Evolutionary conservation across 2,888 invertebrate species (phyloP).

Genomic region (Andrena minutula): DNA sequence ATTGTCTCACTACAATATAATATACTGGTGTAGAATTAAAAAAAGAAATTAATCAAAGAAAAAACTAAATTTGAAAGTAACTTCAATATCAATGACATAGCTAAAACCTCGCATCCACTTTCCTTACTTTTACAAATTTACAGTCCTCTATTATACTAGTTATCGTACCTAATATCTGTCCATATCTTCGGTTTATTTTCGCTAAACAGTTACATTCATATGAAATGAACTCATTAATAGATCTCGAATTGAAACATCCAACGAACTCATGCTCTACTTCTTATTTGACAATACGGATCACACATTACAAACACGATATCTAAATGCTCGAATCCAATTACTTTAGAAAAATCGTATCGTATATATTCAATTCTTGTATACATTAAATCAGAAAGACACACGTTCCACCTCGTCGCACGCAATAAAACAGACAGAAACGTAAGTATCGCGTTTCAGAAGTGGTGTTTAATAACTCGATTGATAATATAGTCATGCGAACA

Average conservation of each 20-base stretch:
- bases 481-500: constrained; percentile 16
- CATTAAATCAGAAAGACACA: background rate
- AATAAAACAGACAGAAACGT: constrained; percentile 9
- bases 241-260: constrained; percentile 20
- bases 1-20: constrained; percentile 27
- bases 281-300: constrained; percentile 18
- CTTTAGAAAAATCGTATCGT: constrained; percentile 47
- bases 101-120: constrained; percentile 21
- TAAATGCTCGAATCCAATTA: constrained; percentile 31
- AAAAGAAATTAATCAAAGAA: constrained; percentile 17
- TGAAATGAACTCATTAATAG: constrained; percentile 28
- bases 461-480: constrained; percentile 22
- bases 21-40: constrained; percentile 14
- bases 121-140: constrained; percentile 45
- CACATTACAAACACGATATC: constrained; percentile 38
- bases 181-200: constrained; percentile 15
- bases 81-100: constrained; percentile 29
- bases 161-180: constrained; percentile 21
- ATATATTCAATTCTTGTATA: constrained; percentile 40
- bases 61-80: constrained; percentile 10
- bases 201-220: constrained; percentile 27
- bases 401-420: background rate
- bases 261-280: constrained; percentile 10
- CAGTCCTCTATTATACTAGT: constrained; percentile 19
- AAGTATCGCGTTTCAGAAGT: constrained; percentile 25